Percentiles rank a stretch among this genome's conserved stretches.
phyloP scores from a whole-genome alignment of 2,113 vertebrate species.

The Piaya cayana region DNA sequence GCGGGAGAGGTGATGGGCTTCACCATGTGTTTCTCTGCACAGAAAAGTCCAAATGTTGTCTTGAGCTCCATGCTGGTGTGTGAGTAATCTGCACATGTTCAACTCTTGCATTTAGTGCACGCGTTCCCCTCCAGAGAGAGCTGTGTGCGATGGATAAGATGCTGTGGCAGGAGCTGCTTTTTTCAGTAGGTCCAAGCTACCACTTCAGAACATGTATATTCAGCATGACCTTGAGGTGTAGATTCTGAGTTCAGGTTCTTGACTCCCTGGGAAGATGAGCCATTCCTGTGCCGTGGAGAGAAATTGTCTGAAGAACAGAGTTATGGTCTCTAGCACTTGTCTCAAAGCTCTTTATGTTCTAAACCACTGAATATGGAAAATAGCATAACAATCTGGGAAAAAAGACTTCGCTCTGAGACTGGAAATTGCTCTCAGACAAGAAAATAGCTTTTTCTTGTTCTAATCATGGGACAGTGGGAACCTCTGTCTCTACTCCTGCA shows the following conservation, averaged over 20 bases:
- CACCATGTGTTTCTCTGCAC: accelerated
- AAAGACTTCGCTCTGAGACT: background rate
- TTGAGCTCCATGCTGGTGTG: background rate
- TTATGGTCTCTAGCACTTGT: background rate
- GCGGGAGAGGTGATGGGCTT: background rate
- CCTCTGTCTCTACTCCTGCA: background rate
- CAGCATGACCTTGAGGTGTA: background rate
- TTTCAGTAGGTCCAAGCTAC: background rate
- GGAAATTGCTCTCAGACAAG: too few relatives aligned
- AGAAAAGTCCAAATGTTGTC: background rate
- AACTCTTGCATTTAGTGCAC: too few relatives aligned
- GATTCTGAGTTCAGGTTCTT: accelerated
- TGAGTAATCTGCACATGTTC: accelerated
- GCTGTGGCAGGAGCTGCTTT: background rate
- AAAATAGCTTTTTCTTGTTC: background rate
- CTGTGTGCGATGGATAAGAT: background rate
- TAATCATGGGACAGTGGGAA: background rate
- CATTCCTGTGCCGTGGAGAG: background rate
- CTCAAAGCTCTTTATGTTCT: background rate
- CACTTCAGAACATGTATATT: background rate
- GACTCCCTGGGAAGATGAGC: background rate
- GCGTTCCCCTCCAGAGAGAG: background rate
- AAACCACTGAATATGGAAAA: background rate
- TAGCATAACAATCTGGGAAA: background rate
- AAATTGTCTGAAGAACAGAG: background rate